Evolutionary conservation across 92 coral and sea anemone species (phyloP).

Genomic region (Porites rus): DNA sequence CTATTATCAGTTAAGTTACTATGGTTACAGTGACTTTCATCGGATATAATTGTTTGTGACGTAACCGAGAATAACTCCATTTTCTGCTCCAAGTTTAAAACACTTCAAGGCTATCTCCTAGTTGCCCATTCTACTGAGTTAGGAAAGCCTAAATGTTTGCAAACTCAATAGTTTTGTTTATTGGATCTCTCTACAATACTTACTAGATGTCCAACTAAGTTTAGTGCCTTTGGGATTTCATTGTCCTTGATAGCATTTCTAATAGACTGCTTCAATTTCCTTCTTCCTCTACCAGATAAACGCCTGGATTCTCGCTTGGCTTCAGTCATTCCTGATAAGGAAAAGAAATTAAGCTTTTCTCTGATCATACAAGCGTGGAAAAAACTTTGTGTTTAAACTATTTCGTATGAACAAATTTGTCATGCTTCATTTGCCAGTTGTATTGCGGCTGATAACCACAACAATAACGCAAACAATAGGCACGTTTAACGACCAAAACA

Average conservation of each 20-base stretch:
- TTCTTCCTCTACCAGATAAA: neutral
- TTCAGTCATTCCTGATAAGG: conserved; percentile 53
- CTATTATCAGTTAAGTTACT: too few species aligned
- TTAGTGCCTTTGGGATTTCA: conserved; percentile 40
- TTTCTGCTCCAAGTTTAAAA: too few species aligned
- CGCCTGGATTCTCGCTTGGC: conserved; percentile 29
- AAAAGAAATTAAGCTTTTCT: neutral
- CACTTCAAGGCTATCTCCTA: too few species aligned
- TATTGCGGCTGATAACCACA: too few species aligned
- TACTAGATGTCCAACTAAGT: conserved; percentile 17
- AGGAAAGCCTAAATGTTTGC: neutral
- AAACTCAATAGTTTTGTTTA: neutral
- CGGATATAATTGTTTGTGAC: too few species aligned
- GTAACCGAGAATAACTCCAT: too few species aligned
- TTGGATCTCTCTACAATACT: neutral
- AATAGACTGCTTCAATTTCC: neutral
- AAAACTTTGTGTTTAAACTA: neutral
- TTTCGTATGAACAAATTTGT: neutral
- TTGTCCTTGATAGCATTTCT: conserved; percentile 23
- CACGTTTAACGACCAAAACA: too few species aligned
- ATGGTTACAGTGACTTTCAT: too few species aligned
- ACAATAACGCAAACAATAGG: too few species aligned
- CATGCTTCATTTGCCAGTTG: too few species aligned
- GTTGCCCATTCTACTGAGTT: neutral
- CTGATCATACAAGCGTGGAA: too few species aligned